These are phyloP conservation scores for Andrena bicolor DNA, from an alignment of 2,888 invertebrate genomes.

Conservation along the genomic window DNA sequence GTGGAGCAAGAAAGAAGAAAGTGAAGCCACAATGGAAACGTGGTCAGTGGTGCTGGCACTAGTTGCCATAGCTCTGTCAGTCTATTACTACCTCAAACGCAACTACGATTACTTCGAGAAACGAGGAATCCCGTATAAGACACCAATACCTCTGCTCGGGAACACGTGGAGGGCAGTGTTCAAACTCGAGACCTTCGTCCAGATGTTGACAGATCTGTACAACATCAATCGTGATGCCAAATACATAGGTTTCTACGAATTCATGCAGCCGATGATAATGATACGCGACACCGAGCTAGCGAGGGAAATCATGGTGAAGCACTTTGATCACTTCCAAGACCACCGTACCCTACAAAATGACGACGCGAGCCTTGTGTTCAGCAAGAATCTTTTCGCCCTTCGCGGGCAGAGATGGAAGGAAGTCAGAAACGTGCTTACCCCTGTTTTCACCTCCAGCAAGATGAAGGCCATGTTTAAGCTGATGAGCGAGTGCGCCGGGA, in stretches of 20 bases:
- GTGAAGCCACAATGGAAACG: not conserved
- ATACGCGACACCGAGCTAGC: constrained; percentile 74
- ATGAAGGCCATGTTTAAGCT: constrained; percentile 86
- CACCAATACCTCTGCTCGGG: constrained; percentile 71
- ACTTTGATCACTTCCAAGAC: constrained; percentile 69
- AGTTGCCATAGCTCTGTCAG: not conserved
- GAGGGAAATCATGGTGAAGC: constrained; percentile 66
- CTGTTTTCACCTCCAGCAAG: constrained; percentile 87
- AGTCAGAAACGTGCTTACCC: constrained; percentile 86
- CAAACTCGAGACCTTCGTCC: constrained; percentile 68
- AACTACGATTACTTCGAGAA: not conserved
- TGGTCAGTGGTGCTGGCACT: not conserved
- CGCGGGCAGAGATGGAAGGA: constrained; percentile 86
- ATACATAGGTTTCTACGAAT: constrained; percentile 73
- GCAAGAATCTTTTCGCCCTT: constrained; percentile 67
- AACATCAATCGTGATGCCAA: constrained; percentile 53
- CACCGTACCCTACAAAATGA: not conserved
- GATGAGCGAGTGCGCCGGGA: constrained; percentile 67
- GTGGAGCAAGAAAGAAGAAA: too few relatives aligned
- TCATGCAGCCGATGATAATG: constrained; percentile 63
- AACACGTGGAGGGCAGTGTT: constrained; percentile 67
- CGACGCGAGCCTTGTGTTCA: constrained; percentile 59
- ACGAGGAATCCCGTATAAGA: constrained; percentile 40
- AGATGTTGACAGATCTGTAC: constrained; percentile 43
- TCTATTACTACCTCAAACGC: not conserved